Percentiles rank a stretch among this genome's conserved stretches.
Conservation (phyloP, 1,140 invertebrate species). For the Drosophila pachea region DNA sequence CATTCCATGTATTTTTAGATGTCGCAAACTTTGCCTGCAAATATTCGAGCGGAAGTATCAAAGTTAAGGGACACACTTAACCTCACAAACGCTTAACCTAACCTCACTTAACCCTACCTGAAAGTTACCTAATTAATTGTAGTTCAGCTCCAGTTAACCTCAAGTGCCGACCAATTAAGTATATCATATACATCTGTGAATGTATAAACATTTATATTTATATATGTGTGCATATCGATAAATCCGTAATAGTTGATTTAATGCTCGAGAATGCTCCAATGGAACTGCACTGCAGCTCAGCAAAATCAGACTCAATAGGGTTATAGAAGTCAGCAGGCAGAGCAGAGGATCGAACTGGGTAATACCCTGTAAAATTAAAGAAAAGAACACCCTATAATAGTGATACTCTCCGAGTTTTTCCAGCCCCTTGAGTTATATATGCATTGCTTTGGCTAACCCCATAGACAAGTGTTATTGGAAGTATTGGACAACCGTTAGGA, state of each 20-base stretch:
- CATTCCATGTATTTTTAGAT: no score
- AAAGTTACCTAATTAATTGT: not conserved
- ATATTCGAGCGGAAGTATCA: no score
- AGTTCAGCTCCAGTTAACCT: not conserved
- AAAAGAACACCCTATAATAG: no score
- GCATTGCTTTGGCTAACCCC: no score
- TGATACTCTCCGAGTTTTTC: no score
- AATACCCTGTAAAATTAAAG: constrained; percentile 4
- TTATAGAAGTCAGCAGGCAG: constrained; percentile 8
- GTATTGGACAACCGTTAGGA: no score
- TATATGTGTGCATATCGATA: not conserved
- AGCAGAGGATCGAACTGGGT: not conserved
- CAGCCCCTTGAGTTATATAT: no score
- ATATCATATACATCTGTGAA: not conserved
- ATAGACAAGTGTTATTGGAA: no score
- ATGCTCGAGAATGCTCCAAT: constrained; percentile 22
- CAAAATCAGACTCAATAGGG: constrained; percentile 14
- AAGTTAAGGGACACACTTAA: no score
- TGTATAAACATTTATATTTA: not conserved
- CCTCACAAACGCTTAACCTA: no score
- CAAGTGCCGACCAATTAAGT: not conserved
- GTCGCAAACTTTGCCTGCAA: no score
- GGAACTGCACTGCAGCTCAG: constrained; percentile 6
- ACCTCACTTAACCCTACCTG: not conserved
- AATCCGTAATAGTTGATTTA: constrained; percentile 31